Evolutionary conservation across 2,888 invertebrate genomes (phyloP).

Genomic region (Galerucella nymphaeae): DNA sequence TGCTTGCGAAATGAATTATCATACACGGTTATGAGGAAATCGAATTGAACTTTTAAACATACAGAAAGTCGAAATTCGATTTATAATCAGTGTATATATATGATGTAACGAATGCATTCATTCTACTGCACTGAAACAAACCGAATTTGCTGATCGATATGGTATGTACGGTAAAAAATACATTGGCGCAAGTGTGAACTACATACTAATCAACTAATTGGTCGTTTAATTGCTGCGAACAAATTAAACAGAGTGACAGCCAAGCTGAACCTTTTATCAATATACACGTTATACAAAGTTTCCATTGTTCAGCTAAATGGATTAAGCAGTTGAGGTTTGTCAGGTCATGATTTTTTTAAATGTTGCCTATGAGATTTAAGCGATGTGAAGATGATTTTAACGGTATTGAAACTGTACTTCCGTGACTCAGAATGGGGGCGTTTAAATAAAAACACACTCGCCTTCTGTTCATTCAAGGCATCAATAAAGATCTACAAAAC

Average conservation of each 20-base stretch:
- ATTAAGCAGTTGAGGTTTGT: not conserved
- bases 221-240: constrained; percentile 1
- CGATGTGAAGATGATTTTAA: not conserved
- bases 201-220: constrained; percentile 14
- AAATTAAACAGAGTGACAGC: not conserved
- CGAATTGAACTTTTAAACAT: not conserved
- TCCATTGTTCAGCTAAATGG: not conserved
- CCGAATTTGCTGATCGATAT: not conserved
- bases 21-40: not conserved
- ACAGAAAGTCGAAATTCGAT: not conserved
- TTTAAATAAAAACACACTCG: no score
- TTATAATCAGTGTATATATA: not conserved
- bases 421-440: not conserved
- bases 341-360: not conserved
- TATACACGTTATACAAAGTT: not conserved
- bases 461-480: no score
- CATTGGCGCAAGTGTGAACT: constrained; percentile 12
- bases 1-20: not conserved
- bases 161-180: not conserved
- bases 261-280: not conserved
- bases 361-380: not conserved
- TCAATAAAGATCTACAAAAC: no score
- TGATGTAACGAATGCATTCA: not conserved
- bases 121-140: not conserved
- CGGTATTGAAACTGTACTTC: not conserved